Base-by-base conservation (phyloP, 1,140 invertebrate genomes). In the Polyergus mexicanus region DNA sequence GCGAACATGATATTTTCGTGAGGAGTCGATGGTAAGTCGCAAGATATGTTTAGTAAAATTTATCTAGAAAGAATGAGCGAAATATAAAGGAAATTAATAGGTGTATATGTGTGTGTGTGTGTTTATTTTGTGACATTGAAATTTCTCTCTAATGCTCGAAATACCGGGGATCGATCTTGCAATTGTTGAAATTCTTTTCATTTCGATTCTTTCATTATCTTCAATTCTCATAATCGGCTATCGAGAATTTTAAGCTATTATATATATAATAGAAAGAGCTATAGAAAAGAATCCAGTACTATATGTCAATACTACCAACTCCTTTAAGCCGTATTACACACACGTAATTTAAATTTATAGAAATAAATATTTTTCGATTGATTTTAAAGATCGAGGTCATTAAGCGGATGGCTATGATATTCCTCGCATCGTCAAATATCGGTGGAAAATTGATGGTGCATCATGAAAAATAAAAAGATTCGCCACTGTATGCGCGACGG, bases 1-100 rank as follows among this genome's bases (percentile, higher is more conserved):
- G 47, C 32, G 69, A 89, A 72, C 60, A 89, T 86, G 84, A 88
- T 28, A 69, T 44, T 58, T 28, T 5, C 51, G 71, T 89, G 22
- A 89, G 25, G 7, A 28, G 35, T 22, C 54, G 38, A 89, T 83
- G 65, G 88, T 89, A 74, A 76, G 60, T 38, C 7, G 7, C 8
- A 19, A 13, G 32, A 6, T 44, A 3, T 72, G n/a, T n/a, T n/a
- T n/a, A n/a, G n/a, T 35, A 8, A 35, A 19, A 41, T 16, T 16
- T 8, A 25, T 11, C 5, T 41, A 6, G 10, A 32, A 32, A 41
- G 1, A 66, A 76, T 35, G 3, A 16, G 3, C 19, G 25, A 28
- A 63, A n/a, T 3, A n/a, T 3, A 35, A 38, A 22, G 25, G 32
- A 22, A 62, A 60, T 75, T 2, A 0, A 60, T 19, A 19, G 3